A percentile compares a stretch with the other conserved stretches of the same genome.
phyloP scores from a whole-genome alignment of 2,113 vertebrate genomes.

The Rhinolophus ferrumequinum region DNA sequence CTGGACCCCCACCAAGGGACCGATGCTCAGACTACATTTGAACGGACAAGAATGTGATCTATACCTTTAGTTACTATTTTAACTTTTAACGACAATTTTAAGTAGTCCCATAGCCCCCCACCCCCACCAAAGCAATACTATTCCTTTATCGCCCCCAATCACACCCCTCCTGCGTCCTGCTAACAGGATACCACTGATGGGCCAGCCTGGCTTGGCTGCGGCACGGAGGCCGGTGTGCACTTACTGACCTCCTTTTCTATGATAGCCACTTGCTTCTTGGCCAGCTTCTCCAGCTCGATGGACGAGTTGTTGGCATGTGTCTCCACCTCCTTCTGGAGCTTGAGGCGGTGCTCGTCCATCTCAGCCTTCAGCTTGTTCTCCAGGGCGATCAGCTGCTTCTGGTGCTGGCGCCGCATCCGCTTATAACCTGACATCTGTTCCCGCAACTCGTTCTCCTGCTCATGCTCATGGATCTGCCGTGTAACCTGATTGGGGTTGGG shows the following conservation, averaged over 20 bases:
- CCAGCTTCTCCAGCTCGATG: slow-evolving; percentile 99
- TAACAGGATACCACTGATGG: neutral
- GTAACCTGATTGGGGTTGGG: slow-evolving; percentile 90
- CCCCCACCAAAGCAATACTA: neutral
- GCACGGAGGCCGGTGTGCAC: rapidly evolving
- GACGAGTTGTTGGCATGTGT: slow-evolving; percentile 99
- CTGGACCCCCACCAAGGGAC: neutral
- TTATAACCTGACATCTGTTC: slow-evolving; percentile 99
- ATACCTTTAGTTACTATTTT: neutral
- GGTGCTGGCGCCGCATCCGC: slow-evolving; percentile 99
- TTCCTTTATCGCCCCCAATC: neutral
- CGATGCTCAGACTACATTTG: neutral
- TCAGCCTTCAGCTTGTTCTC: slow-evolving; percentile 99
- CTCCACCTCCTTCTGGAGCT: slow-evolving; percentile 99
- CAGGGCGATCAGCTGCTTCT: slow-evolving; percentile 99
- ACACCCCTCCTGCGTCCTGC: neutral
- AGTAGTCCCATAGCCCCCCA: neutral
- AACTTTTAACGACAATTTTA: neutral
- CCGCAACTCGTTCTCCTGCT: slow-evolving; percentile 99
- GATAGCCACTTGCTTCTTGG: slow-evolving; percentile 96
- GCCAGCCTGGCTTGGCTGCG: neutral
- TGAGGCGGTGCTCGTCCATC: slow-evolving; percentile 99
- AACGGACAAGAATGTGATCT: neutral
- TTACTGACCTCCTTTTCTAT: slow-evolving; percentile 96
- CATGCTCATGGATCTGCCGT: slow-evolving; percentile 99